Percentiles rank a stretch among this genome's conserved stretches.
Conservation (phyloP, 2,888 invertebrate genomes). For the Phortica magna region DNA sequence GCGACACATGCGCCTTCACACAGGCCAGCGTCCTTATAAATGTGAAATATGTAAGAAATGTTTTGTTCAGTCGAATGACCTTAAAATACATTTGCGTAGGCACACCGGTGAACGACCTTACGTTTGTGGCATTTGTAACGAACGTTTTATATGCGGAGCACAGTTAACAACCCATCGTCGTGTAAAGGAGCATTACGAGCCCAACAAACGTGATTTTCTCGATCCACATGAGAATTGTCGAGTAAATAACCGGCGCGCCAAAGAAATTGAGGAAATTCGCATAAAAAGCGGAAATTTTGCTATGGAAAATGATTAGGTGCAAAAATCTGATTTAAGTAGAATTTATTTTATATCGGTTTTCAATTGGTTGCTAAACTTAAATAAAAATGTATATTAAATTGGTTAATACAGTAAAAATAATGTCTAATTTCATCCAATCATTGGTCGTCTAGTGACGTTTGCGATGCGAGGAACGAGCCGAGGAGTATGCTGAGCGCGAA, state of each 20-base stretch:
- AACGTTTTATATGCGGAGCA: constrained; percentile 84
- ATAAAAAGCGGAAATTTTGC: not conserved
- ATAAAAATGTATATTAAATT: constrained; percentile 1
- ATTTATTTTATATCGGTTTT: not conserved
- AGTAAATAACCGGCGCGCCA: constrained; percentile 59
- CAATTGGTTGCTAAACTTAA: constrained; percentile 11
- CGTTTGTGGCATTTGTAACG: constrained; percentile 83
- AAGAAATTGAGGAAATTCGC: constrained; percentile 56
- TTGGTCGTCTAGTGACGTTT: constrained; percentile 17
- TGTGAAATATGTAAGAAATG: constrained; percentile 78
- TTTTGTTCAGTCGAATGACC: constrained; percentile 85
- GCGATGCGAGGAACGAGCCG: constrained; percentile 53
- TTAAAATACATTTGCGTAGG: constrained; percentile 84
- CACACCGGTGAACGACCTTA: constrained; percentile 85
- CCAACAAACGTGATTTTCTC: constrained; percentile 47
- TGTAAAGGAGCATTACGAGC: constrained; percentile 80
- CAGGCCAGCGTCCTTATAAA: constrained; percentile 81
- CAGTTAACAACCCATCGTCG: constrained; percentile 83
- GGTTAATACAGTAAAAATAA: not conserved
- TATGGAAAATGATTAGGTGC: not conserved
- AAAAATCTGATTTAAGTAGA: not conserved
- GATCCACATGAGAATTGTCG: constrained; percentile 73
- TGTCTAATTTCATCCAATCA: not conserved
- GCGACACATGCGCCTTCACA: constrained; percentile 81
- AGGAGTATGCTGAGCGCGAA: constrained; percentile 69